Evolutionary conservation across 2,888 invertebrate species (phyloP).

Genomic region (Dexiosoma caninum): DNA sequence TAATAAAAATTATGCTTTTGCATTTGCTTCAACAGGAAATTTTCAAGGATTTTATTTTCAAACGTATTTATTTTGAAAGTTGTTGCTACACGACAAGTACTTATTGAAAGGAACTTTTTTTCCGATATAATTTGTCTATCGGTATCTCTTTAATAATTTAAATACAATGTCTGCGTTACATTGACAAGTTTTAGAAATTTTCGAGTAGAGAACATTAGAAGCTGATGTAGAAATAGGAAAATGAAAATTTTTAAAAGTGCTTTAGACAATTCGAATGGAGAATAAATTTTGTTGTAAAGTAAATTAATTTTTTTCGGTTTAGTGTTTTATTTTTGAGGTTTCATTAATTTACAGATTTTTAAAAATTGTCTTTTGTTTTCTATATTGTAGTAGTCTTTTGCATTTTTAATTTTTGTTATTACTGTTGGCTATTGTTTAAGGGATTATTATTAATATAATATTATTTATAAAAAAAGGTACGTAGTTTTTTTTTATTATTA

Average conservation of each 20-base stretch:
- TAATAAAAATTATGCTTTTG: too few relatives aligned
- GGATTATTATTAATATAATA: slow-evolving; percentile 33
- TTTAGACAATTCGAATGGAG: not conserved
- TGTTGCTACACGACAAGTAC: not conserved
- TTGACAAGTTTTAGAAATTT: not conserved
- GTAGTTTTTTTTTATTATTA: not conserved
- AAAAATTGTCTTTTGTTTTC: too few relatives aligned
- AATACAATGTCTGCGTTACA: too few relatives aligned
- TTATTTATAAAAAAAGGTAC: slow-evolving; percentile 34
- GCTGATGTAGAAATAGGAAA: not conserved
- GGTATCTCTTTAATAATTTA: too few relatives aligned
- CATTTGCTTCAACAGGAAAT: too few relatives aligned
- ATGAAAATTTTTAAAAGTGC: not conserved
- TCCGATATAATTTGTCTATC: too few relatives aligned
- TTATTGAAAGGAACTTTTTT: not conserved
- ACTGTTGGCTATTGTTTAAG: slow-evolving; percentile 39
- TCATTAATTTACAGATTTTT: too few relatives aligned
- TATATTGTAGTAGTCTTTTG: not conserved
- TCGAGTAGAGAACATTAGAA: not conserved
- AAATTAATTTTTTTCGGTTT: slow-evolving; percentile 1
- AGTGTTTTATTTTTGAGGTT: slow-evolving; percentile 37
- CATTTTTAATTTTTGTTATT: slow-evolving; percentile 15
- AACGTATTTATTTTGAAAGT: not conserved
- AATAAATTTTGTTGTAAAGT: not conserved
- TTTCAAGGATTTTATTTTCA: not conserved